phyloP scores from a whole-genome alignment of 2,888 invertebrate species.

The Camponotus fellah region DNA sequence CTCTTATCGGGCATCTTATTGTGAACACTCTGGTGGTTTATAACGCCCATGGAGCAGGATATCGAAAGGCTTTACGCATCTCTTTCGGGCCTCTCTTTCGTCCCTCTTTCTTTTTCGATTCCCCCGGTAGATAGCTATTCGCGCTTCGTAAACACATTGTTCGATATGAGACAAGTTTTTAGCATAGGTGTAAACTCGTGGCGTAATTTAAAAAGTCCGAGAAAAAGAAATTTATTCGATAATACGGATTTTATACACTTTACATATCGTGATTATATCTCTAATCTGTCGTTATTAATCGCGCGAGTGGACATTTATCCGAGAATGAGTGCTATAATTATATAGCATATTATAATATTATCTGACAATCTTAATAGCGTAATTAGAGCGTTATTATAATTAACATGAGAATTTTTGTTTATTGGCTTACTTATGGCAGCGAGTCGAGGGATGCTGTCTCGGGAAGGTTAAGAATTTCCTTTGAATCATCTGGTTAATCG shows the following conservation, averaged over 20 bases:
- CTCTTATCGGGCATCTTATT: slow-evolving; percentile 64
- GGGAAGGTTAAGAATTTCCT: slow-evolving; percentile 6
- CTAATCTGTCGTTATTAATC: slow-evolving; percentile 27
- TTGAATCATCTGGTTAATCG: slow-evolving; percentile 20
- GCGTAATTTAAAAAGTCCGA: background rate
- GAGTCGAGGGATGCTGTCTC: background rate
- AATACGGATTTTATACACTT: slow-evolving; percentile 11
- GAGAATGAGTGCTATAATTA: slow-evolving; percentile 21
- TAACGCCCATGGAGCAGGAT: slow-evolving; percentile 35
- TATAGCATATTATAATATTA: slow-evolving; percentile 30
- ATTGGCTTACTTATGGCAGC: background rate
- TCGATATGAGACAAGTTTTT: slow-evolving; percentile 37
- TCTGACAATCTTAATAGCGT: slow-evolving; percentile 45
- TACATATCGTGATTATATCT: slow-evolving; percentile 21
- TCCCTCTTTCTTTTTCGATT: slow-evolving; percentile 34
- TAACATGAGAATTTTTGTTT: background rate
- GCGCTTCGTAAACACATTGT: slow-evolving; percentile 41
- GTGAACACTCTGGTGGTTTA: slow-evolving; percentile 62
- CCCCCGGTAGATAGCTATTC: slow-evolving; percentile 37
- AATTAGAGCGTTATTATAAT: slow-evolving; percentile 22
- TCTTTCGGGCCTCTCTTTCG: slow-evolving; percentile 15
- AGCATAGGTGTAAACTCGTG: slow-evolving; percentile 50
- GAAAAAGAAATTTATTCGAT: slow-evolving; percentile 17
- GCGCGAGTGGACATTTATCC: slow-evolving; percentile 7
- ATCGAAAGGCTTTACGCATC: slow-evolving; percentile 45